Percentiles rank a stretch among this genome's conserved stretches.
Conservation (phyloP, 2,113 vertebrate species). For the Notarius quadriscutis region DNA sequence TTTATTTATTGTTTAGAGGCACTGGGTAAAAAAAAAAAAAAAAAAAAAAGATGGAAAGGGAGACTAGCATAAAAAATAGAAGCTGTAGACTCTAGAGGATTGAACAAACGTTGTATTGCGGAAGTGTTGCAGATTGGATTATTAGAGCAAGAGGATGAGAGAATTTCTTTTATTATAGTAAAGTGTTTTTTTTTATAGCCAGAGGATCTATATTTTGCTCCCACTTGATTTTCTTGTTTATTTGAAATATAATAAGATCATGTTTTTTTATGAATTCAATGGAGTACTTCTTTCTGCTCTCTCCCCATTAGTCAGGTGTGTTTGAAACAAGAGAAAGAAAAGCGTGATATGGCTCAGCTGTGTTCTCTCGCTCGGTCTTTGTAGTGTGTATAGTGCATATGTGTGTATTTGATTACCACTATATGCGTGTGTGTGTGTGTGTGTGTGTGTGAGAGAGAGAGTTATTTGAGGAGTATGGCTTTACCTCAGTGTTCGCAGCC, state of each 20-base stretch:
- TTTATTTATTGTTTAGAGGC: conserved; percentile 57
- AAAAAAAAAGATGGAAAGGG: neutral
- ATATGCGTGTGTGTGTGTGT: conserved; percentile 44
- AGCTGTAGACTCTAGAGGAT: neutral
- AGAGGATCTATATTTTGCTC: conserved; percentile 7
- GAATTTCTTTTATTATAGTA: conserved; percentile 18
- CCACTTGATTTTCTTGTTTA: neutral
- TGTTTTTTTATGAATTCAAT: neutral
- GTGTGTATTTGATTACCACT: conserved; percentile 21
- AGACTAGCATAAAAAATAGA: neutral
- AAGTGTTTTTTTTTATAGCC: neutral
- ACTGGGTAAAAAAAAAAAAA: conserved; percentile 24
- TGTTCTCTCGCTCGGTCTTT: neutral
- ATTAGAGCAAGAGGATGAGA: neutral
- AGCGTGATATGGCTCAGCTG: neutral
- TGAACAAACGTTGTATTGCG: conserved; percentile 7
- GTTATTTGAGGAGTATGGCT: conserved; percentile 46
- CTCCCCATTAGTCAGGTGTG: neutral
- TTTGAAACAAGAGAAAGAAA: conserved; percentile 10
- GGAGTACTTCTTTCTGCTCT: neutral
- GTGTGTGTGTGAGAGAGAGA: conserved; percentile 41
- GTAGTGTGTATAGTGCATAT: conserved; percentile 29
- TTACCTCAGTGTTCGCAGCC: conserved; percentile 31
- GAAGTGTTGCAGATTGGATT: neutral
- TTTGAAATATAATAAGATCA: neutral